Evolutionary conservation across 2,113 vertebrate genomes (phyloP).

Genomic region (Solea solea): DNA sequence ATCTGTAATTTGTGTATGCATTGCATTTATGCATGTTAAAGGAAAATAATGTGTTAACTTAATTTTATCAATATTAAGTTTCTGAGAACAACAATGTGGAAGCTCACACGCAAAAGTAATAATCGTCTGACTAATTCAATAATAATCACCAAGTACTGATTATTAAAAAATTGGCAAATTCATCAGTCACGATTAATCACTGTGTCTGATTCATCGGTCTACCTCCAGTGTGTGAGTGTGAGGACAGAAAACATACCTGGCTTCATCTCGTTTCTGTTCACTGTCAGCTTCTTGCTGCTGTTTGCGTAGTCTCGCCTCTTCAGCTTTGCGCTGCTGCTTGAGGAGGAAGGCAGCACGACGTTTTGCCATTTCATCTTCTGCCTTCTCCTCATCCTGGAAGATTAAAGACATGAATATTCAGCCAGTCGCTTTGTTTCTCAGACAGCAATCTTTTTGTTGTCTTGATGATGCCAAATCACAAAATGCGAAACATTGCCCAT

Average conservation of each 20-base stretch:
- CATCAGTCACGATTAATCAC: no score
- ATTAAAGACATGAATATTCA: background rate
- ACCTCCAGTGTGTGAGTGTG: background rate
- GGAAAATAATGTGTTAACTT: no score
- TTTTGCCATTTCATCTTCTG: constrained; percentile 93
- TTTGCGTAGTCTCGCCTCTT: constrained; percentile 89
- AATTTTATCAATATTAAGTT: no score
- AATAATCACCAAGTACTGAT: no score
- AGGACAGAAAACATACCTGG: constrained; percentile 79
- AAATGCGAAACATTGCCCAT: background rate
- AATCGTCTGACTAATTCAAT: no score
- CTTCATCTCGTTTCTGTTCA: constrained; percentile 91
- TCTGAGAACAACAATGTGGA: no score
- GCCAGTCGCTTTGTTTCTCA: background rate
- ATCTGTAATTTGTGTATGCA: no score
- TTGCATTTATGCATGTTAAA: no score
- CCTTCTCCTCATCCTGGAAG: constrained; percentile 91
- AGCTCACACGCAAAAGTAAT: no score
- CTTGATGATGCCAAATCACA: background rate
- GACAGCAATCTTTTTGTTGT: background rate
- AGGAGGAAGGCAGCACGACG: constrained; percentile 92
- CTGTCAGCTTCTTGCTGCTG: constrained; percentile 91
- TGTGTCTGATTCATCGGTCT: no score
- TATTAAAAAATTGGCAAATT: no score
- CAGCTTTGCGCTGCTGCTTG: constrained; percentile 95